Conservation (phyloP, 2,797 vertebrate species). For the Sebastes paucispinis region DNA sequence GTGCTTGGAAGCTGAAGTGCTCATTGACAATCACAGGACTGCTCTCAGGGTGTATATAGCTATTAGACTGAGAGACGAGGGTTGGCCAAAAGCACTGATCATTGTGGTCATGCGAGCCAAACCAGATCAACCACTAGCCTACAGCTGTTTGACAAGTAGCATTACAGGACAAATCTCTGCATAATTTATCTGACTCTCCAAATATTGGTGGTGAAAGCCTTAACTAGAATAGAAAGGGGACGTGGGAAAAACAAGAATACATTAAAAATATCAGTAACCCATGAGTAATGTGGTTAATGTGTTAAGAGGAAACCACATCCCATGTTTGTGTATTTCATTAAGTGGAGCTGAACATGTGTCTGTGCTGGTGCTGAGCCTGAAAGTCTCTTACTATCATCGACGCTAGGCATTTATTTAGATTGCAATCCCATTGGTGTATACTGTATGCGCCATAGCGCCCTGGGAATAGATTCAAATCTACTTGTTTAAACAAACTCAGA, state of each 20-base stretch:
- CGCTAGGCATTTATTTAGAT: background rate
- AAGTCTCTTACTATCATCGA: background rate
- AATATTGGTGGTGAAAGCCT: background rate
- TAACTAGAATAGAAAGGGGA: background rate
- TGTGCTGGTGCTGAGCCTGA: background rate
- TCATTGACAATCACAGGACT: constrained; percentile 77
- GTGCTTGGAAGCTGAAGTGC: constrained; percentile 75
- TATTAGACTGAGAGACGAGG: constrained; percentile 61
- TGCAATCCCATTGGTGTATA: background rate
- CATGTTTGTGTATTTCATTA: background rate
- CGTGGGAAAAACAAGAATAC: background rate
- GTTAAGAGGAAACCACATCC: background rate
- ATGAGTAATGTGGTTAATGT: background rate
- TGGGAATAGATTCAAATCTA: background rate
- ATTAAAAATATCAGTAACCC: background rate
- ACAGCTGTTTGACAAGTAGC: constrained; percentile 35
- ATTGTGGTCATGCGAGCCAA: constrained; percentile 50
- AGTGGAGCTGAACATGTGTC: background rate
- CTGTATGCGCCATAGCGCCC: background rate
- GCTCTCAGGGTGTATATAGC: constrained; percentile 61
- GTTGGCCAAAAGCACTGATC: constrained; percentile 64
- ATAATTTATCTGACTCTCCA: constrained; percentile 16
- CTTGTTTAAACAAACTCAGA: background rate
- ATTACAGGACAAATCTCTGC: constrained; percentile 24
- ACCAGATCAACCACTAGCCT: constrained; percentile 49